Percentiles rank a stretch among this genome's conserved stretches.
phyloP scores from a whole-genome alignment of 2,113 vertebrate species.

The Tetrao urogallus region DNA sequence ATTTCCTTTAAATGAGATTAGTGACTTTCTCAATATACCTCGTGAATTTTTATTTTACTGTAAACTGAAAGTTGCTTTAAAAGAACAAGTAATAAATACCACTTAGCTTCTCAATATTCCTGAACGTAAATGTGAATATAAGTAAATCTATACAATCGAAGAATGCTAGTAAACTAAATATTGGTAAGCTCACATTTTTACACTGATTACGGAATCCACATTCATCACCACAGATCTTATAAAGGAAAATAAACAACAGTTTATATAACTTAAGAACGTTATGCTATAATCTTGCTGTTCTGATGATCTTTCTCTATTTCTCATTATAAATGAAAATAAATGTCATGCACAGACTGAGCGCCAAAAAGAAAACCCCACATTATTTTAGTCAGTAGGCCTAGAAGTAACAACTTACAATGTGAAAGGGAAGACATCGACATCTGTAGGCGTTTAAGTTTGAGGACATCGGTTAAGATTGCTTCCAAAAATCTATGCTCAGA shows the following conservation, averaged over 20 bases:
- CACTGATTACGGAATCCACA: neutral
- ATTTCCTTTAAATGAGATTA: neutral
- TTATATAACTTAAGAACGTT: slow-evolving; percentile 7
- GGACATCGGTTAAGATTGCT: neutral
- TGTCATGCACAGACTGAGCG: neutral
- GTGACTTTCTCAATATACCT: neutral
- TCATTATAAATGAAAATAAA: neutral
- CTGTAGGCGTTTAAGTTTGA: neutral
- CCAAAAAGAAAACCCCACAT: neutral
- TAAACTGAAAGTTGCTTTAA: neutral
- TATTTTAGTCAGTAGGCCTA: neutral
- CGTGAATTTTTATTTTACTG: neutral
- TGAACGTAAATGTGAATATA: neutral
- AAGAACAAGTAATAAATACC: neutral
- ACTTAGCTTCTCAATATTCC: neutral
- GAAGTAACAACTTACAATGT: neutral
- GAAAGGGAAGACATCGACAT: neutral
- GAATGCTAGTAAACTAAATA: neutral
- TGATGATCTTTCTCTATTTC: neutral
- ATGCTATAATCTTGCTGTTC: slow-evolving; percentile 1
- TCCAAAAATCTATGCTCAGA: neutral
- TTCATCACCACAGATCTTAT: neutral
- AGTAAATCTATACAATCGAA: slow-evolving; percentile 27
- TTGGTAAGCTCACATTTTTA: neutral
- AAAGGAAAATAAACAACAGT: slow-evolving; percentile 19